Evolutionary conservation across 2,797 vertebrate genomes (phyloP), one percentile per base, ranked within the genome.

Genomic region (Leucoraja ocellata): DNA sequence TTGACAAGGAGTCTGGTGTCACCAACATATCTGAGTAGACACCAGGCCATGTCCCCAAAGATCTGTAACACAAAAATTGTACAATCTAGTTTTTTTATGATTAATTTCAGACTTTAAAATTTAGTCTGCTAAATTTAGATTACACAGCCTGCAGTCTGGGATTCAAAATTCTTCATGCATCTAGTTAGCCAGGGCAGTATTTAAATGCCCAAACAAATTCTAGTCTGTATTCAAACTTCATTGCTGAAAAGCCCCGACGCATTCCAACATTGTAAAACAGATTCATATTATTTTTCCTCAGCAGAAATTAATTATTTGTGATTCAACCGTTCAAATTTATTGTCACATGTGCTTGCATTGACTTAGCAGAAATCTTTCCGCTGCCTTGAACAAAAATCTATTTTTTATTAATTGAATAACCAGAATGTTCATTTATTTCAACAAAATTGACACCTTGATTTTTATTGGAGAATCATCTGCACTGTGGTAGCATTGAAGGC

Each of bases 381-480:
- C 61, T 88, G n/a, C 14, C n/a, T 65, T 36, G 16, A 68, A 65
- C 83, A 84, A 65, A 86, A 88, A 88, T 74, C 18, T 68, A 63
- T 63, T n/a, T 86, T 21, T 65, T 16, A 86, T 86, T 36, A 88
- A 88, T 16, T 68, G 18, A 88, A 88, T n/a, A 88, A 68, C 21
- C 54, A 84, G 80, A 28, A 68, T 63, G 32, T 32, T 86, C 83
- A 86, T 61, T 25, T 58, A 61, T 65, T 68, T 88, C 84, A 36
- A 16, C n/a, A 88, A 63, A 88, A 88, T 65, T 36, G 16, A 36
- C 18, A 68, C 61, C 61, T 88, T 63, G 83, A 32, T 14, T 86
- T 86, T 88, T 88, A 88, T 88, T 88, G 68, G 61, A 86, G 83
- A 36, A 63, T 32, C 65, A 25, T 32, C 14, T 88, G 63, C 63